Percentiles rank a stretch among this genome's conserved stretches.
phyloP scores from a whole-genome alignment of 2,113 vertebrate genomes.

The Hemichromis elongatus region DNA sequence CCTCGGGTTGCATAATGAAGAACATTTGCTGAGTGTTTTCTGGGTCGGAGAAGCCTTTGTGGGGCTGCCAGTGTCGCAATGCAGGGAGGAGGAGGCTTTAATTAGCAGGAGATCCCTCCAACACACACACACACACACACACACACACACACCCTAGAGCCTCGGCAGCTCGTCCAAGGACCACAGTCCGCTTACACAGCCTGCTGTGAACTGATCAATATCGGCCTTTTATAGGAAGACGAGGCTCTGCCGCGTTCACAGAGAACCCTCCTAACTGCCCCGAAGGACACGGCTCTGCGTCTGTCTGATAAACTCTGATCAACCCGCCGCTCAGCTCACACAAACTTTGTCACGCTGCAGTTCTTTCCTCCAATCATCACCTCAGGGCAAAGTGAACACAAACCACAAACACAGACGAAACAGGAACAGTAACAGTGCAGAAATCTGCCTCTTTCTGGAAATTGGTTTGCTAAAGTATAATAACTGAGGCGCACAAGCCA shows the following conservation, averaged over 20 bases:
- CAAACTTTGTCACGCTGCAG: not conserved
- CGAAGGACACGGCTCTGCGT: not conserved
- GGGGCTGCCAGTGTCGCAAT: slow-evolving; percentile 67
- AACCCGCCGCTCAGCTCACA: not conserved
- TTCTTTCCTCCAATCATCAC: not conserved
- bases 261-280: not conserved
- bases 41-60: slow-evolving; percentile 42
- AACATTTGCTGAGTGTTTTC: slow-evolving; percentile 47
- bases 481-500: not conserved
- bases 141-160: not conserved
- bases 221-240: not conserved
- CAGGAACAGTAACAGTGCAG: not conserved
- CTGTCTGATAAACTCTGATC: not conserved
- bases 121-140: not conserved
- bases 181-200: slow-evolving; percentile 7
- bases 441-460: not conserved
- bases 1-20: slow-evolving; percentile 22
- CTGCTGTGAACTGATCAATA: not conserved
- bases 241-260: not conserved
- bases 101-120: slow-evolving; percentile 39
- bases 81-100: slow-evolving; percentile 51
- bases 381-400: not conserved
- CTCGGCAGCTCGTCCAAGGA: not conserved
- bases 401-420: not conserved
- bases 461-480: not conserved